A percentile compares a stretch with the other conserved stretches of the same genome.
phyloP scores from a whole-genome alignment of 2,888 invertebrate species.

The Leptopilina myrica region DNA sequence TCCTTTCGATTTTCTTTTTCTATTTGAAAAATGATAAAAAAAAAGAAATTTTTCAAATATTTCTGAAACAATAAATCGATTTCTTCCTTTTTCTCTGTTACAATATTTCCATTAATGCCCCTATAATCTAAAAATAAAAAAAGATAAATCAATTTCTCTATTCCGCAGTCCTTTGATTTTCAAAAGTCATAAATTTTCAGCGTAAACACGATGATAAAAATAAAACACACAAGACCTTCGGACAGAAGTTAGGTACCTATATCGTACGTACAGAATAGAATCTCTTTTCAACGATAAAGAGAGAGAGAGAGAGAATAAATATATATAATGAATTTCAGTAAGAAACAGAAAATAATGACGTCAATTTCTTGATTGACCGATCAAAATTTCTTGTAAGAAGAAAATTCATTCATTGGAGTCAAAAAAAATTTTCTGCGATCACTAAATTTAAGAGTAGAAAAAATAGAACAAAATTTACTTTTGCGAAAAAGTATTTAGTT shows the following conservation, averaged over 20 bases:
- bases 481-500: too few species aligned
- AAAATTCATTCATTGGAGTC: not conserved
- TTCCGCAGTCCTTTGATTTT: constrained; percentile 5
- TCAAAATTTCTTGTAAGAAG: not conserved
- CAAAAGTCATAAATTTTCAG: constrained; percentile 18
- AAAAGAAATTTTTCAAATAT: too few species aligned
- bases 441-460: too few species aligned
- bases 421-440: not conserved
- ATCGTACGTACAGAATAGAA: not conserved
- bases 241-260: not conserved
- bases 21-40: too few species aligned
- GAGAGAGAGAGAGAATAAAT: too few species aligned
- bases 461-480: too few species aligned
- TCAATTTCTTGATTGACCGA: not conserved
- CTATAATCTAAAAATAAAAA: not conserved
- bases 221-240: constrained; percentile 20
- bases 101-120: not conserved
- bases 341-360: not conserved
- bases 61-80: not conserved
- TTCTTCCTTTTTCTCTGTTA: not conserved
- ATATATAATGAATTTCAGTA: not conserved
- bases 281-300: not conserved
- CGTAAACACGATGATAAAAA: constrained; percentile 31
- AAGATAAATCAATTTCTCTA: constrained; percentile 26
- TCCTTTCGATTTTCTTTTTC: not conserved